Percentiles rank a stretch among this genome's conserved stretches.
These are phyloP conservation scores for Psilanteris sp. DNA, from an alignment of 1,140 invertebrate species.

Conservation along the genomic window DNA sequence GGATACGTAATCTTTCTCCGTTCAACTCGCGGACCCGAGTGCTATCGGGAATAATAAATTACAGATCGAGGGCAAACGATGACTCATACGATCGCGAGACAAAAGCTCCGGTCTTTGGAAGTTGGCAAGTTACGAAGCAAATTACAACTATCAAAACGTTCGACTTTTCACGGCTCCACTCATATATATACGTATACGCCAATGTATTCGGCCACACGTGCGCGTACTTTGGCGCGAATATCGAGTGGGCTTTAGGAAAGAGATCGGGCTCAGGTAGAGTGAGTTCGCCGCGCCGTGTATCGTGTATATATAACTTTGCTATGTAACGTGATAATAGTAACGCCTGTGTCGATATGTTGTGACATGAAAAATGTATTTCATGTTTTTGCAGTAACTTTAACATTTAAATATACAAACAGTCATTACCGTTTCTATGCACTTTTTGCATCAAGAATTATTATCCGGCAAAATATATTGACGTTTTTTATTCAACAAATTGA, in stretches of 20 bases:
- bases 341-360: too few relatives aligned
- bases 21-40: conserved; percentile 28
- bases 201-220: conserved; percentile 28
- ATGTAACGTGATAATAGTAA: too few relatives aligned
- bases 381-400: too few relatives aligned
- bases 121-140: conserved; percentile 57
- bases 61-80: conserved; percentile 43
- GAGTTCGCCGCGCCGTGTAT: conserved; percentile 31
- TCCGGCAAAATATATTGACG: too few relatives aligned
- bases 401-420: too few relatives aligned
- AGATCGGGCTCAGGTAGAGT: conserved; percentile 9
- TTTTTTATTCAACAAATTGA: too few relatives aligned
- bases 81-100: conserved; percentile 61
- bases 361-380: too few relatives aligned
- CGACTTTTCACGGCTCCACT: too few relatives aligned
- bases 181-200: conserved; percentile 3
- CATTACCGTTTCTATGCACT: too few relatives aligned
- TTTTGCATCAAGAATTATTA: too few relatives aligned
- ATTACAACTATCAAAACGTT: conserved; percentile 72
- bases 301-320: too few relatives aligned
- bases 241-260: conserved; percentile 30
- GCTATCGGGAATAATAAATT: conserved; percentile 76
- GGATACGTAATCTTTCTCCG: conserved; percentile 50
- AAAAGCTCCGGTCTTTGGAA: conserved; percentile 67
- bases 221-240: conserved; percentile 16